These are phyloP conservation scores for Rhimphoctona megacephalus DNA, from an alignment of 2,888 invertebrate species.

Conservation along the genomic window DNA sequence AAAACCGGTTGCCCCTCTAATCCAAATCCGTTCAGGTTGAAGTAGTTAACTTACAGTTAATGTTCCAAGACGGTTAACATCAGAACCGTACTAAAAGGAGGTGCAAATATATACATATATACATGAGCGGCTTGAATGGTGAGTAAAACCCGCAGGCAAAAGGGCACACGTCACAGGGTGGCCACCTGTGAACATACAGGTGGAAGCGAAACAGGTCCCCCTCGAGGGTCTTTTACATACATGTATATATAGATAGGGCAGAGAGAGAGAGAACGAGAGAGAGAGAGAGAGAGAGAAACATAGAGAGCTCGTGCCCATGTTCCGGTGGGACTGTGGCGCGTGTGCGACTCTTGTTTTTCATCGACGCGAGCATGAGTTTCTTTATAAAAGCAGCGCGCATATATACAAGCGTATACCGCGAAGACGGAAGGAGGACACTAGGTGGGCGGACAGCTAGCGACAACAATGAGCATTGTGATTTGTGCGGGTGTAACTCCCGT, in stretches of 20 bases:
- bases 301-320: constrained; percentile 45
- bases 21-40: not conserved
- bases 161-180: constrained; percentile 54
- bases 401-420: not conserved
- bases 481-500: constrained; percentile 82
- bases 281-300: not conserved
- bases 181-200: constrained; percentile 65
- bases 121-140: constrained; percentile 2
- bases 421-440: constrained; percentile 72
- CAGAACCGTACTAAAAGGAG: not conserved
- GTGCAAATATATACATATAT: not conserved
- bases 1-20: not conserved
- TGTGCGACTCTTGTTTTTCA: constrained; percentile 51
- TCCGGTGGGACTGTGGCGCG: constrained; percentile 53
- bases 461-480: constrained; percentile 85
- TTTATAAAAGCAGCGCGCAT: constrained; percentile 43
- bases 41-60: not conserved
- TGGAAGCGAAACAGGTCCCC: constrained; percentile 57
- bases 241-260: constrained; percentile 4
- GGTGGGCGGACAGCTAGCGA: constrained; percentile 82
- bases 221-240: constrained; percentile 48
- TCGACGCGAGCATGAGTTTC: constrained; percentile 37
- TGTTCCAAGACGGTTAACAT: not conserved
- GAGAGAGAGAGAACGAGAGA: not conserved
- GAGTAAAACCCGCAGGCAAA: constrained; percentile 34